phyloP scores from a whole-genome alignment of 2,888 invertebrate genomes.

The Norana najaformis region DNA sequence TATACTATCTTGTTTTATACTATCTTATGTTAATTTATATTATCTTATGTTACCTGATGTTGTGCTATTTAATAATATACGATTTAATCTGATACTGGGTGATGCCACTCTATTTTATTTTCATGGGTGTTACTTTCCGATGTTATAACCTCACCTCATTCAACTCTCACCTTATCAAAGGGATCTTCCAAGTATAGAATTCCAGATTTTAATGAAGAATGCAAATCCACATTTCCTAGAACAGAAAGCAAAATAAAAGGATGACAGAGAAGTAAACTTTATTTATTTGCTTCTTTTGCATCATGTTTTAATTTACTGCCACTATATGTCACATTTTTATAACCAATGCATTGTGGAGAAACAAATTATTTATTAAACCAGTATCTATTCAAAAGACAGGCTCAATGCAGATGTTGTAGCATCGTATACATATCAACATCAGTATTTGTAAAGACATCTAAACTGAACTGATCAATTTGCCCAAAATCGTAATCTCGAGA shows the following conservation, averaged over 20 bases:
- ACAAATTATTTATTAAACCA: too few species aligned
- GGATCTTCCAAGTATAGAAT: slow-evolving; percentile 86
- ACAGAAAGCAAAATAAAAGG: slow-evolving; percentile 45
- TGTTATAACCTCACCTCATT: background rate
- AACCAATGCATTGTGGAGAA: background rate
- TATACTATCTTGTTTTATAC: too few species aligned
- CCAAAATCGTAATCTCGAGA: too few species aligned
- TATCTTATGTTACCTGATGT: too few species aligned
- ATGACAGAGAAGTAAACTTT: background rate
- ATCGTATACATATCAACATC: too few species aligned
- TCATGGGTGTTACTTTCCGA: too few species aligned
- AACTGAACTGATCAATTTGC: background rate
- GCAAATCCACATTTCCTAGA: slow-evolving; percentile 56
- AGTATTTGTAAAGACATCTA: background rate
- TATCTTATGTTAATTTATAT: too few species aligned
- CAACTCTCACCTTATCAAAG: slow-evolving; percentile 64
- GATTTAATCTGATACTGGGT: background rate
- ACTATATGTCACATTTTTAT: background rate
- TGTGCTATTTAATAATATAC: background rate
- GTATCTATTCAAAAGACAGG: too few species aligned
- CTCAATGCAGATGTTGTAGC: too few species aligned
- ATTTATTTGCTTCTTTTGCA: background rate
- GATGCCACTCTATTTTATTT: background rate
- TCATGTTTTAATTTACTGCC: background rate
- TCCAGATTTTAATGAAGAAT: slow-evolving; percentile 77